phyloP scores from a whole-genome alignment of 2,888 invertebrate species.

The Pollenia labialis region DNA sequence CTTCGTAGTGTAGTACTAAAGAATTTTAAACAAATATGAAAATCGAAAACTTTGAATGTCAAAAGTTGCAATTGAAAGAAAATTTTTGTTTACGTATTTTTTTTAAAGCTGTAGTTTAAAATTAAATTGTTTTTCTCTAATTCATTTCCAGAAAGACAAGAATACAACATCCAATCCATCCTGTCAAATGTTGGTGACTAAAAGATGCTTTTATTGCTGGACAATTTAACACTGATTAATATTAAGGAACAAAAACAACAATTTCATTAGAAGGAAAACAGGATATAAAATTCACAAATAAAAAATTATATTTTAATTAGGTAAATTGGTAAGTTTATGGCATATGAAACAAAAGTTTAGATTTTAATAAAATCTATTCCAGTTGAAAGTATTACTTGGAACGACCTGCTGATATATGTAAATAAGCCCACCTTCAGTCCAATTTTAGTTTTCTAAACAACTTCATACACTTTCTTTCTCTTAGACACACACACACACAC shows the following conservation, averaged over 20 bases:
- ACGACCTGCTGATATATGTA: conserved; percentile 13
- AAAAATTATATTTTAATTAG: conserved; percentile 7
- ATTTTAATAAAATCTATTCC: background rate
- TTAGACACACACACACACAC: conserved; percentile 36
- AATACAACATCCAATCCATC: conserved; percentile 12
- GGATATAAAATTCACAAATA: conserved; percentile 18
- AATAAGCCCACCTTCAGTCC: background rate
- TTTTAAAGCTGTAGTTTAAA: background rate
- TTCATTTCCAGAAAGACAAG: conserved; percentile 50
- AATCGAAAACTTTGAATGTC: too few species aligned
- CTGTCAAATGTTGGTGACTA: conserved; percentile 58
- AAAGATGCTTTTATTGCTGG: conserved; percentile 65
- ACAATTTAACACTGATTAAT: conserved; percentile 42
- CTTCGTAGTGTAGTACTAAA: too few species aligned
- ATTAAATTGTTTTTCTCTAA: conserved; percentile 14
- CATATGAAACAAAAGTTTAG: background rate
- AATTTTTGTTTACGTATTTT: conserved; percentile 5
- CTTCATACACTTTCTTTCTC: conserved; percentile 15
- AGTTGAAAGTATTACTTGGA: conserved; percentile 64
- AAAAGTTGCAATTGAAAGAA: too few species aligned
- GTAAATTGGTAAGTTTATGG: conserved; percentile 55
- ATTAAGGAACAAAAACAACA: conserved; percentile 38
- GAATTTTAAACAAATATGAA: too few species aligned
- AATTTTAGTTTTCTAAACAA: background rate
- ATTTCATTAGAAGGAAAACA: conserved; percentile 43